Base-by-base conservation (phyloP, 2,888 invertebrate species). In the Tetramorium bicarinatum region DNA sequence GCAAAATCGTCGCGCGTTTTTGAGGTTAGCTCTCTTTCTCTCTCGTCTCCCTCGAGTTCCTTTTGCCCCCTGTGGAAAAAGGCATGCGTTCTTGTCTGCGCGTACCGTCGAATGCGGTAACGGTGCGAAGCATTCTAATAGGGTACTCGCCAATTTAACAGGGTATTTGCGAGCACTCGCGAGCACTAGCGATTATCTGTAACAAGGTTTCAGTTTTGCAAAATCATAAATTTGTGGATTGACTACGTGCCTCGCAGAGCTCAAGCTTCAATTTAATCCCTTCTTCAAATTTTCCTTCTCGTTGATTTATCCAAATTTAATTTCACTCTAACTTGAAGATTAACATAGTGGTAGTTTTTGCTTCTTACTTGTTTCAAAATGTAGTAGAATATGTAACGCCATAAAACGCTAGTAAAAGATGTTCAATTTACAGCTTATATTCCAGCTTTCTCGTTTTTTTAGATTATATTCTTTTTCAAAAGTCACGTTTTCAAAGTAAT, bases 11-110 rank as follows among this genome's bases (percentile, higher is more conserved):
- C 29, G 13, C 25, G 25, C 9, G 38, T 15, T 54, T 47, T 61
- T 54, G 71, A 89, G 87, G 88, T 89, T 89, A 89, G 82, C n/a
- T 54, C 21, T 15, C 83, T 38, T 29, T 44, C n/a, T 8, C 18
- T 38, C 38, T 38, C 38, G 9, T 9, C 77, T 52, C 61, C 34
- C 41, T 49, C 13, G 52, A 47, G 21, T 18, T 38, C 18, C 34
- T 80, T 29, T 74, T 52, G 25, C 47, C 34, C 64, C 8, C 3
- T 15, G 44, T 9, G 4, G 44, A 25, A 47, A 15, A 25, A 25
- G 25, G 4, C 1, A 25, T 6, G 4, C 41, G 13, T 41, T 11
- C 4, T 47, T 13, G n/a, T 47, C 29, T n/a, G 41, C 44, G 6
- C 18, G 18, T 29, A 9, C 38, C 11, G 8, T 54, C 29, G 18